Base-by-base conservation (phyloP, 2,797 vertebrate species). In the Etheostoma perlongum region DNA sequence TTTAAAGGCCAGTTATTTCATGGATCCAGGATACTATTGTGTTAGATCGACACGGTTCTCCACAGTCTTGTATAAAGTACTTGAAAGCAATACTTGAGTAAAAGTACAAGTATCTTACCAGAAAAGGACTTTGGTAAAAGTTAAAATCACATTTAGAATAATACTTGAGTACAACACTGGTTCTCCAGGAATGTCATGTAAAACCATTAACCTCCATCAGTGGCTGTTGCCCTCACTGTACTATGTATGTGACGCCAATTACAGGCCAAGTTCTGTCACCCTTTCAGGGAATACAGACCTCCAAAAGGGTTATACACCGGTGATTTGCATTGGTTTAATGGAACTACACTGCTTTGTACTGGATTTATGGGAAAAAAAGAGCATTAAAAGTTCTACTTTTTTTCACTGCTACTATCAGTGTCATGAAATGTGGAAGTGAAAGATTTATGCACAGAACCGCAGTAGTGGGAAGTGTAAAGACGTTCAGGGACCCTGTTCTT, bases 201-300 rank as follows among this genome's bases (percentile, higher is more conserved):
- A 47, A n/a, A 76, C 70, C 75, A 88, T 93, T 94, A 91, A 92
- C 90, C 92, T 90, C 81, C 66, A 79, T 91, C 80, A 88, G 59
- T 59, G 64, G 68, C 64, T 76, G 61, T 65, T 85, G 78, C 83
- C 90, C 84, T 65, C 68, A 54, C 49, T 80, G 59, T 72, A 55
- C 86, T 27, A 27, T 27, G 27, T 27, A 5, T 76, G 86, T 73
- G 74, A 76, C 82, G 80, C 68, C 85, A 82, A 93, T 93, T 91
- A 90, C 69, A 86, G 72, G 72, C 55, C 6, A 14, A 42, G 16
- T 51, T 60, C 67, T 67, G 58, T 70, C 64, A 40, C n/a, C n/a
- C 61, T 72, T 71, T 82, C 42, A 57, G 76, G 40, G n/a, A 60
- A 66, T 59, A 25, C 51, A 78, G 48, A 23, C 59, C 73, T 44